Conservation (phyloP, 2,888 invertebrate genomes). For the Eilema caniola region DNA sequence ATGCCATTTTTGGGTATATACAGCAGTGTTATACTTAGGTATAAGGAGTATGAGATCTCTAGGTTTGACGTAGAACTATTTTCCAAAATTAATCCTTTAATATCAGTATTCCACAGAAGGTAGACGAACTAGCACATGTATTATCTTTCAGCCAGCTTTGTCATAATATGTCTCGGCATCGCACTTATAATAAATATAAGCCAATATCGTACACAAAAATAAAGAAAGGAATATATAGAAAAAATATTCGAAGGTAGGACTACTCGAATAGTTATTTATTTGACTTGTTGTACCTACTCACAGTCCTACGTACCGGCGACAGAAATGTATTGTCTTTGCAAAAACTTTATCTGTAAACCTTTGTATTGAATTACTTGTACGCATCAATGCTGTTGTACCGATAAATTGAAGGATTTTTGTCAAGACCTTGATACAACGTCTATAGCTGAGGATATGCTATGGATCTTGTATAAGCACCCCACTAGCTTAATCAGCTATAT, state of each 20-base stretch:
- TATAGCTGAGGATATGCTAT: too few relatives aligned
- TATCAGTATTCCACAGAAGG: background rate
- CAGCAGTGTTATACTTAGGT: background rate
- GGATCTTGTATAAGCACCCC: too few relatives aligned
- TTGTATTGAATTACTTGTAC: background rate
- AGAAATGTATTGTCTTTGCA: background rate
- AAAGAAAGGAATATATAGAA: conserved; percentile 1
- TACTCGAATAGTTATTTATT: conserved; percentile 4
- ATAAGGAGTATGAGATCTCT: background rate
- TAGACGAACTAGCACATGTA: background rate
- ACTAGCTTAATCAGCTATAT: too few relatives aligned
- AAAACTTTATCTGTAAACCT: background rate
- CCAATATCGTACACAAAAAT: conserved; percentile 1
- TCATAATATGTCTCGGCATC: background rate
- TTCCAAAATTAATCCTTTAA: background rate
- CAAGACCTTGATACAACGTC: background rate
- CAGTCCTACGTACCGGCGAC: background rate
- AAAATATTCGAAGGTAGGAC: background rate
- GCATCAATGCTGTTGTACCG: background rate
- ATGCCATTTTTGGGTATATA: background rate
- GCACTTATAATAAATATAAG: background rate
- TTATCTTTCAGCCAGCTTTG: background rate
- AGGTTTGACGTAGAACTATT: background rate
- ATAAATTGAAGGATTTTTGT: background rate
- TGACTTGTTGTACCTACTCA: conserved; percentile 4